A percentile compares a stretch with the other conserved stretches of the same genome.
These are phyloP conservation scores for Cichlasoma orientale DNA, from an alignment of 2,797 vertebrate genomes.

Conservation along the genomic window DNA sequence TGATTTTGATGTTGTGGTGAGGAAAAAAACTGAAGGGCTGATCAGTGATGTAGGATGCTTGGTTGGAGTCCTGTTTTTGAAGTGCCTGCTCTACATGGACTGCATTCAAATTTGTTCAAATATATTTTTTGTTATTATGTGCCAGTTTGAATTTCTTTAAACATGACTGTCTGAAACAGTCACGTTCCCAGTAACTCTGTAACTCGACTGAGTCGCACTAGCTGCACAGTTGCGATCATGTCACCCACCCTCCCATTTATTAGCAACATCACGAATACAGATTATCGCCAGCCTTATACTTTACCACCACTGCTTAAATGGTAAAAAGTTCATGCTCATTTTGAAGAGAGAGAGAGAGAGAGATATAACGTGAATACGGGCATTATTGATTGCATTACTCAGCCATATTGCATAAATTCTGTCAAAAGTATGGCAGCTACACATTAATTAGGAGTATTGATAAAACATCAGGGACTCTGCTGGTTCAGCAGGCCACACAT, in stretches of 20 bases:
- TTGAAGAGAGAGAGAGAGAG: constrained; percentile 23
- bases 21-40: background rate
- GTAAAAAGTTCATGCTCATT: constrained; percentile 28
- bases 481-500: constrained; percentile 78
- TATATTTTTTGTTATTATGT: too few species aligned
- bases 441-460: constrained; percentile 80
- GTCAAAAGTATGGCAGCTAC: constrained; percentile 72
- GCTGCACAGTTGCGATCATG: background rate
- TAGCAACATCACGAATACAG: background rate
- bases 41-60: background rate
- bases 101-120: background rate
- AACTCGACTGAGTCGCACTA: background rate
- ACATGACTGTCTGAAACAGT: background rate
- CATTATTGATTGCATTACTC: constrained; percentile 71
- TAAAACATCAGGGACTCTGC: constrained; percentile 74
- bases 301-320: background rate
- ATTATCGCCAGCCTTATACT: background rate
- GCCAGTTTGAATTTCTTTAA: background rate
- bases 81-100: background rate
- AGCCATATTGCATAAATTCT: constrained; percentile 71
- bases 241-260: background rate
- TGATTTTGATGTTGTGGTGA: background rate
- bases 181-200: background rate
- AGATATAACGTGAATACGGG: constrained; percentile 54
- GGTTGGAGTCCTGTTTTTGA: background rate